Conservation (phyloP, 1,140 invertebrate genomes). For the Argopecten irradians region DNA sequence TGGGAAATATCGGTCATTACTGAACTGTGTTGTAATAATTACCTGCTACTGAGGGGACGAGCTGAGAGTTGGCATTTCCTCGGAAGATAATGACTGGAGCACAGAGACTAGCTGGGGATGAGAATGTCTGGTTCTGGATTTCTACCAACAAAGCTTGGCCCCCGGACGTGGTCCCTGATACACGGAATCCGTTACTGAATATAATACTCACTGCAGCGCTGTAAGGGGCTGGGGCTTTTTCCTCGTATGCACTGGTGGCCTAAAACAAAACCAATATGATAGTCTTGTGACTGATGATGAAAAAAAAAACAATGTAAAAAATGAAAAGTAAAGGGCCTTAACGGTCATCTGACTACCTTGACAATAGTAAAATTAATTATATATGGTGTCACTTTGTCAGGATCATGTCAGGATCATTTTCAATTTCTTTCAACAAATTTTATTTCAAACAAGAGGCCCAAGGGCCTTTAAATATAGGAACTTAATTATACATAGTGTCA, state of each 20-base stretch:
- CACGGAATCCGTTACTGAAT: conserved; percentile 46
- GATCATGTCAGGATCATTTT: too few species aligned
- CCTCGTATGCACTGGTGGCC: conserved; percentile 44
- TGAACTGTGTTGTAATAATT: not conserved
- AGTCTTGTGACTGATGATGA: too few species aligned
- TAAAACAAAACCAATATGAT: not conserved
- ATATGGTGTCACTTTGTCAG: too few species aligned
- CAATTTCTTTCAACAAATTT: too few species aligned
- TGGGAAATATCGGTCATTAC: too few species aligned
- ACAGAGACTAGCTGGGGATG: conserved; percentile 53
- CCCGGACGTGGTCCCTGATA: conserved; percentile 61
- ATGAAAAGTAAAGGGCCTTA: not conserved
- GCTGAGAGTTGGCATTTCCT: conserved; percentile 49
- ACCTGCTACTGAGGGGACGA: conserved; percentile 64
- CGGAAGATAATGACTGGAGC: conserved; percentile 59
- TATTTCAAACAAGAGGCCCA: too few species aligned
- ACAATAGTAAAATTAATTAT: too few species aligned
- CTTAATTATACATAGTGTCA: too few species aligned
- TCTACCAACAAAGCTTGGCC: conserved; percentile 57
- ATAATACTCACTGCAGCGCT: conserved; percentile 45
- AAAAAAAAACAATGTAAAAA: not conserved
- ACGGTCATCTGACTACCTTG: too few species aligned
- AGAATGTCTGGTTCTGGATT: conserved; percentile 56
- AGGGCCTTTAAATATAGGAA: too few species aligned
- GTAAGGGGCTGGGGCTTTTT: conserved; percentile 34